phyloP scores from a whole-genome alignment of 64 coral and sea anemone genomes.

The Porites australiensis region DNA sequence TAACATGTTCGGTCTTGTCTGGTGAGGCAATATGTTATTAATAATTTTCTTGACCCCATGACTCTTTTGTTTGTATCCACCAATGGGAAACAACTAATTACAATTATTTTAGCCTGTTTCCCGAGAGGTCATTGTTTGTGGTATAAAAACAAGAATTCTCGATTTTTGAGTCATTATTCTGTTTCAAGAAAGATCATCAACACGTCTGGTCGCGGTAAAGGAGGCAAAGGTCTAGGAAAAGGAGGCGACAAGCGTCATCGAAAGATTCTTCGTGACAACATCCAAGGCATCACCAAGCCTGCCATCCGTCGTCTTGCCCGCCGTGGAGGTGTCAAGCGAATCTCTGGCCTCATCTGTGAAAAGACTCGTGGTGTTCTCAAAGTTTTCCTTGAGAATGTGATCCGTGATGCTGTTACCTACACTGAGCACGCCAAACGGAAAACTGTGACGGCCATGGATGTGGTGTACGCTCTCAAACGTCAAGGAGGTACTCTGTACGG shows the following conservation, averaged over 20 bases:
- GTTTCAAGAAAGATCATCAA: background rate
- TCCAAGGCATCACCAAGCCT: slow-evolving; percentile 85
- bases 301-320: slow-evolving; percentile 81
- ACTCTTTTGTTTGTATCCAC: no score
- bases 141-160: no score
- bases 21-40: no score
- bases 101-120: no score
- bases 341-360: slow-evolving; percentile 84
- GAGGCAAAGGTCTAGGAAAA: slow-evolving; percentile 85
- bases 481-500: slow-evolving; percentile 1
- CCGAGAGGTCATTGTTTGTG: no score
- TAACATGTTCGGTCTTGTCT: no score
- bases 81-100: no score
- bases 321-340: slow-evolving; percentile 82
- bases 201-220: slow-evolving; percentile 72
- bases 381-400: slow-evolving; percentile 53
- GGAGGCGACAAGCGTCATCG: slow-evolving; percentile 89
- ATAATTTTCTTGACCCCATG: no score
- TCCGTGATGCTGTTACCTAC: slow-evolving; percentile 57
- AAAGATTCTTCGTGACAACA: slow-evolving; percentile 85
- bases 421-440: slow-evolving; percentile 58
- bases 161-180: no score
- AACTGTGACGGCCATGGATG: slow-evolving; percentile 49
- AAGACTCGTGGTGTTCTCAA: slow-evolving; percentile 56
- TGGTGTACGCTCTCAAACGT: background rate